phyloP scores from a whole-genome alignment of 2,113 vertebrate genomes.

The Notarius lentiginosus region DNA sequence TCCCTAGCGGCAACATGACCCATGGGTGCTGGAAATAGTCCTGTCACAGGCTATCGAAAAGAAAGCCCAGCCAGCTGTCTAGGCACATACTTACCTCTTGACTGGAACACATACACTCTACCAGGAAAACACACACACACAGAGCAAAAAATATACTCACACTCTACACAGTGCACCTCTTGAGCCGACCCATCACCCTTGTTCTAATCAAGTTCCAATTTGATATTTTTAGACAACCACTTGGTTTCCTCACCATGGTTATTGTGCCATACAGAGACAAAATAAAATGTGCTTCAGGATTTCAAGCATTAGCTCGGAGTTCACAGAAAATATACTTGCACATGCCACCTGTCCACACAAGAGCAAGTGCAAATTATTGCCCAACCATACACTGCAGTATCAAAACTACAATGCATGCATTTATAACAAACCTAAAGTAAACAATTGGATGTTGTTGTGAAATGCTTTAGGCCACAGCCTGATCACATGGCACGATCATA shows the following conservation, averaged over 20 bases:
- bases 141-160: slow-evolving; percentile 8
- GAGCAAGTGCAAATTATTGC: neutral
- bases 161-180: slow-evolving; percentile 22
- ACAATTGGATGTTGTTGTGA: neutral
- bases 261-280: neutral
- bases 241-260: slow-evolving; percentile 22
- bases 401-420: neutral
- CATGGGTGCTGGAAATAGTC: slow-evolving; percentile 51
- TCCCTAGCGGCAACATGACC: slow-evolving; percentile 39
- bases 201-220: slow-evolving; percentile 37
- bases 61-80: slow-evolving; percentile 50
- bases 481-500: neutral
- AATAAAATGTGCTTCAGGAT: neutral
- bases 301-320: slow-evolving; percentile 2
- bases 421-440: neutral
- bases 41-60: slow-evolving; percentile 37
- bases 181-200: slow-evolving; percentile 6
- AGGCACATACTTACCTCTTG: slow-evolving; percentile 36
- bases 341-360: slow-evolving; percentile 13
- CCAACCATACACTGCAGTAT: neutral
- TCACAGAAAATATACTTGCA: slow-evolving; percentile 36
- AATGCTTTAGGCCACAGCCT: neutral
- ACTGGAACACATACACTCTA: slow-evolving; percentile 39
- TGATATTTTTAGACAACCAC: slow-evolving; percentile 41
- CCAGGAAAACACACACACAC: slow-evolving; percentile 22